Evolutionary conservation across 2,113 vertebrate species (phyloP), one percentile per base, ranked within the genome.

Genomic region (Anolis carolinensis): DNA sequence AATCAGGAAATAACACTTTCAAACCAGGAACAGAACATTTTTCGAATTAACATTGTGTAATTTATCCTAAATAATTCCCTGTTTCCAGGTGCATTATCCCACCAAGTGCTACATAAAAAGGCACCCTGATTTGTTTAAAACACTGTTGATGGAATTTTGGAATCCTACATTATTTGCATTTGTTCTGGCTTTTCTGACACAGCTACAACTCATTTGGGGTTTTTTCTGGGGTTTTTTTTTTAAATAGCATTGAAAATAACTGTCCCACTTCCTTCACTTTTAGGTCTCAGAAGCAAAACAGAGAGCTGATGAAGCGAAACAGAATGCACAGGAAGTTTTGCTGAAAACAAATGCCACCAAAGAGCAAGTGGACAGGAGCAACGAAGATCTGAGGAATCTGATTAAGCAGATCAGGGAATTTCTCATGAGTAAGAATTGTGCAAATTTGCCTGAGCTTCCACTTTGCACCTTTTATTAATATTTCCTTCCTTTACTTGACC

Each of bases 401-500:
- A 99, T 99, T 96, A 97, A 96, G 86, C 98, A 99, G 91, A 99
- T 99, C 90, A 89, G 97, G 91, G 96, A 99, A 94, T 99, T 99
- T 90, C 93, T 99, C 73, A 99, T 97, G 82, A 97, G 99, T 99
- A 97, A 87, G 97, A 88, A 79, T 4, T 2, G 13, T 67, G 30
- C 84, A 81, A 50, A 81, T 62, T 11, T 9, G 11, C 7, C 27
- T 73, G 20, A 10, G 55, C 13, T 27, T 6, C 68, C 50, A 52
- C 13, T 7, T 13, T 27, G 23, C 36, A 62, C 8, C 39, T 68
- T 13, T 65, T 25, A 39, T 52, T 50, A 87, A 85, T 90, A 81
- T 62, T 13, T 36, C 0, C 36, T 25, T 75, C 81, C 65, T 83
- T 78, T 8, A 36, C 80, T 55, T 79, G 13, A 71, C 13, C 79